phyloP scores from a whole-genome alignment of 2,113 vertebrate species.

The Pterocles gutturalis region DNA sequence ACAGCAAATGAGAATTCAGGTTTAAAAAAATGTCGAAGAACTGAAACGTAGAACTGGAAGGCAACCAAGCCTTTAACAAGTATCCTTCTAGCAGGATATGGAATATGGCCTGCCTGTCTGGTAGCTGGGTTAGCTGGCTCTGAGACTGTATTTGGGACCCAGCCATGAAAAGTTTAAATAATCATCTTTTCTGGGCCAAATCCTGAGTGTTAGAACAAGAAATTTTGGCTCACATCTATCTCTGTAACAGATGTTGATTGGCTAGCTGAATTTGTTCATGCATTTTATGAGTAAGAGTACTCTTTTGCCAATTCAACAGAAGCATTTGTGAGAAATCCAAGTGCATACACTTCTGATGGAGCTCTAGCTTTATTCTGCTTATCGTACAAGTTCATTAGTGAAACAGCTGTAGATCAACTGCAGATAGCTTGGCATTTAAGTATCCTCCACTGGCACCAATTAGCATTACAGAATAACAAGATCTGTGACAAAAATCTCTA shows the following conservation, averaged over 20 bases:
- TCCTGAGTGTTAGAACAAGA: neutral
- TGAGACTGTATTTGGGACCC: neutral
- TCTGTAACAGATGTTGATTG: conserved; percentile 45
- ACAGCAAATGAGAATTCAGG: neutral
- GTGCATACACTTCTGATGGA: neutral
- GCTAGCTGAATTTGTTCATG: conserved; percentile 52
- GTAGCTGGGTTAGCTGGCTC: neutral
- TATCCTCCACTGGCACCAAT: conserved; percentile 21
- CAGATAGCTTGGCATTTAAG: conserved; percentile 59
- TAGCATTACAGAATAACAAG: conserved; percentile 38
- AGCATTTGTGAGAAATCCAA: conserved; percentile 56
- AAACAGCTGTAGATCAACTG: conserved; percentile 42
- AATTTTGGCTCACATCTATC: conserved; percentile 42
- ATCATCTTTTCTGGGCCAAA: conserved; percentile 42
- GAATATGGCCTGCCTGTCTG: neutral
- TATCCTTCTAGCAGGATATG: neutral
- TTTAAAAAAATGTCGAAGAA: neutral
- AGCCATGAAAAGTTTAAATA: conserved; percentile 48
- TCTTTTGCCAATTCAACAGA: conserved; percentile 49
- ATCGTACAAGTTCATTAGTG: conserved; percentile 38
- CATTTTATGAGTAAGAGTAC: conserved; percentile 7
- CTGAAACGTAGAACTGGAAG: neutral
- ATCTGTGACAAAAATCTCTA: neutral
- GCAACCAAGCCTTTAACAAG: neutral
- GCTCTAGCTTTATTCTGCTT: neutral